Conservation (phyloP, 2,113 vertebrate genomes). For the Herpetotheres cachinnans region DNA sequence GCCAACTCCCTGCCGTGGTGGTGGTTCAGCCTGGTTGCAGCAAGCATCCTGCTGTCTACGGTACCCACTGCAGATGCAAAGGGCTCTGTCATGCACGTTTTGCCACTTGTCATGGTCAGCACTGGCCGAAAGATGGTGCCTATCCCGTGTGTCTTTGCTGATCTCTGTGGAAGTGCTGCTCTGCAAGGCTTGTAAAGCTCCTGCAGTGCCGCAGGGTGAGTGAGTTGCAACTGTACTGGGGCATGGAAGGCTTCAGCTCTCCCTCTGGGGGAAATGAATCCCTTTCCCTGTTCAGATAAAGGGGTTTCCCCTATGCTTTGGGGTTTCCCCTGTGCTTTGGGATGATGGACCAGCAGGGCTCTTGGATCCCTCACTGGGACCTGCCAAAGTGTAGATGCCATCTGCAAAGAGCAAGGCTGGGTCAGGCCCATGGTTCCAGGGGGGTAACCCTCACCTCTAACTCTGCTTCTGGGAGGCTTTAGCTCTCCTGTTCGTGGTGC, state of each 20-base stretch:
- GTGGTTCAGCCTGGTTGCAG: neutral
- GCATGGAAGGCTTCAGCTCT: neutral
- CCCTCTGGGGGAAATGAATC: too few species aligned
- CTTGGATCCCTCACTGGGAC: neutral
- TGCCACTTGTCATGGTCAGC: conserved; percentile 34
- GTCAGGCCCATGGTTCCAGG: neutral
- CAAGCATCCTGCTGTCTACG: neutral
- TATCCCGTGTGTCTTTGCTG: neutral
- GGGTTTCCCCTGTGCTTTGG: neutral
- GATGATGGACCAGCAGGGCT: neutral
- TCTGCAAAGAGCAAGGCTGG: neutral
- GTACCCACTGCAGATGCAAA: neutral
- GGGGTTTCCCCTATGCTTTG: neutral
- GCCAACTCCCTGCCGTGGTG: neutral
- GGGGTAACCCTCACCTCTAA: neutral
- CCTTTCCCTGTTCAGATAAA: fast-evolving
- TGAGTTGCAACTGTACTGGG: neutral
- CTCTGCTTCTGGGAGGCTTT: neutral
- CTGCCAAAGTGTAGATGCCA: neutral
- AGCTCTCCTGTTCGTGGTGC: neutral
- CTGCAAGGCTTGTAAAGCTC: neutral
- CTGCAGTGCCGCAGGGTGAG: neutral
- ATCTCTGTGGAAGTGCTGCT: neutral
- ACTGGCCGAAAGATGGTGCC: conserved; percentile 47
- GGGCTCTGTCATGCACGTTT: neutral